Percentiles rank a stretch among this genome's conserved stretches.
Evolutionary conservation across 2,888 invertebrate species (phyloP).

Genomic region (Trachelus tabidus): DNA sequence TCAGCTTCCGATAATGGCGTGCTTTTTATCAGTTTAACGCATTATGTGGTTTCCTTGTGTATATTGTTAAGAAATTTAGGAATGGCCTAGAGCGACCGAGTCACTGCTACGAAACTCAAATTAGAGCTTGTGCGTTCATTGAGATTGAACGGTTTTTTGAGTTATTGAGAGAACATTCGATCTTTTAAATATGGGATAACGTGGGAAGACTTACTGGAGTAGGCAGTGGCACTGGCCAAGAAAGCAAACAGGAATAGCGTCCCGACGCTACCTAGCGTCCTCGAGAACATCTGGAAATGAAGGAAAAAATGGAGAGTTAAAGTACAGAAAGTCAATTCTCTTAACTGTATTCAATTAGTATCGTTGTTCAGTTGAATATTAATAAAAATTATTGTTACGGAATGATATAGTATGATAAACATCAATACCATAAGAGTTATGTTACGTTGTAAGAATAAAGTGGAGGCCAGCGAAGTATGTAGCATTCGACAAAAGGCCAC

Average conservation of each 20-base stretch:
- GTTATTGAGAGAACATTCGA: not conserved
- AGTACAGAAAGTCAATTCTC: not conserved
- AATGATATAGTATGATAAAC: not conserved
- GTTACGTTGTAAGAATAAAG: not conserved
- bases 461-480: not conserved
- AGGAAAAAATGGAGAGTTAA: not conserved
- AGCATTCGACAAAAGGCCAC: not conserved
- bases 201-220: conserved; percentile 40
- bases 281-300: conserved; percentile 6
- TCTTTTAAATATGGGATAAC: not conserved
- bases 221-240: conserved; percentile 37
- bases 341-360: not conserved
- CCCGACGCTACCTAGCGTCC: conserved; percentile 23
- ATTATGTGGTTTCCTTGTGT: not conserved
- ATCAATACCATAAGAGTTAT: not conserved
- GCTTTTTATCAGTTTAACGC: not conserved
- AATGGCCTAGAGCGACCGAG: not conserved
- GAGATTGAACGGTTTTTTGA: not conserved
- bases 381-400: not conserved
- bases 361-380: not conserved
- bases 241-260: conserved; percentile 29
- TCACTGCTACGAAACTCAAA: not conserved
- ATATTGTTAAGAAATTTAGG: not conserved
- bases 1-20: no score
- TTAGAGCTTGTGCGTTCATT: not conserved